Evolutionary conservation across 1,140 invertebrate species (phyloP), one percentile per base, ranked within the genome.

Genomic region (Daktulosphaira vitifoliae): DNA sequence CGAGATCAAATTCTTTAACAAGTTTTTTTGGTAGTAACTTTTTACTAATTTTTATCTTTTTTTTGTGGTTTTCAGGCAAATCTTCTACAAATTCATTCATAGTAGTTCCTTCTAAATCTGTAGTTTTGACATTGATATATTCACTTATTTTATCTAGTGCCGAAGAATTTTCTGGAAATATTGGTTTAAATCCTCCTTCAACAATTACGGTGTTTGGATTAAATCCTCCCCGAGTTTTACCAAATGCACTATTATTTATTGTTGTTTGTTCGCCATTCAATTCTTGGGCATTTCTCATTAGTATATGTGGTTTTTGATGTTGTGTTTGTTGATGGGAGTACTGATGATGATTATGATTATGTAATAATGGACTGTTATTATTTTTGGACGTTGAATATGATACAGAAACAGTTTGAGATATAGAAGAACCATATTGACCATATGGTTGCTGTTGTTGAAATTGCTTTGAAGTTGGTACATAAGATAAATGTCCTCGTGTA

Each of bases 181-280:
- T 89, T 1, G 89, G 88, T 65, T 84, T 87, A 70, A 91, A 91
- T 0, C 88, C 88, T 54, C 86, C 82, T 75, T 90, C 88, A 33
- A 90, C 84, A 0, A 90, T 83, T 15, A 91, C 83, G 0, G 85
- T 84, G 65, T 84, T 81, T 0, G 87, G 87, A 72, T 88, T 81
- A 70, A 91, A 91, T 0, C 88, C 88, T 3, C 66, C 54, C 16
- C 44, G 65, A 11, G n/a, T 6, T 26, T 29, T 16, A 22, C 53
- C 13, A 16, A 20, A 38, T 39, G 53, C 20, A 22, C 51, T 37
- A 33, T 29, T 26, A 33, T 7, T 26, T 37, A 16, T 33, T 53
- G 29, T 23, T 15, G 11, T 11, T 5, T 33, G 5, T 33, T 33
- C 29, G 5, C 29, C 29, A 11, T 33, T 33, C 5, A 33, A 33